Evolutionary conservation across 1,140 invertebrate species (phyloP), one percentile per base, ranked within the genome.

Genomic region (Euwallacea fornicatus): DNA sequence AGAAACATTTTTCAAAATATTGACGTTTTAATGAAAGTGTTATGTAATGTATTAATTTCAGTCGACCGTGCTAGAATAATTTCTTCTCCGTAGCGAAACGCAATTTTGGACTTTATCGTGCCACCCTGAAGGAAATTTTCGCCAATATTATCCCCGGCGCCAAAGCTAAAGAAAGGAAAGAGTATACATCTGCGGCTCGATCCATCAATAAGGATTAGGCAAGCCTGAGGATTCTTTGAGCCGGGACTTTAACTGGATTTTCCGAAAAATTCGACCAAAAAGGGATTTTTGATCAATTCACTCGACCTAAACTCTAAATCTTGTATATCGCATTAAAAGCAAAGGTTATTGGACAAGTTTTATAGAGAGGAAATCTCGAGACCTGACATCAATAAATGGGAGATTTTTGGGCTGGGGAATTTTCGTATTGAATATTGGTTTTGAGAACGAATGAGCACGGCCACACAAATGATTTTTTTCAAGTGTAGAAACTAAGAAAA

Each of bases 201-300:
- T 69, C 66, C 66, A 69, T 69, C 66, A 69, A 69, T 69, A 61
- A 61, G 66, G 66, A 69, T 69, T 69, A 69, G 55, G 66, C 55
- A 43, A 59, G 15, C 13, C 66, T 47, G 66, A 61, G 55, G 44
- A 69, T 69, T 69, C 66, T 69, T 69, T 60, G 66, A 55, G 54
- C 47, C 54, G 42, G 66, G 66, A 69, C 43, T 69, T 69, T 69
- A 59, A 69, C 55, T 61, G 66, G 58, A 69, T 69, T 69, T 59
- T 60, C 54, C 64, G 50, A 44, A 66, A 56, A 66, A 66, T 55
- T 66, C 64, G 64, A 6, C 53, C 50, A 43, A 66, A 64, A 64
- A 53, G 42, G 64, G 64, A 66, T 66, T 66, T 66, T 56, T 66
- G 64, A 66, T 66, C 64, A 66, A 66, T 66, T 66, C 62, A 13